A percentile compares a stretch with the other conserved stretches of the same genome.
Evolutionary conservation across 1,140 invertebrate species (phyloP).

Genomic region (Microplitis mediator): DNA sequence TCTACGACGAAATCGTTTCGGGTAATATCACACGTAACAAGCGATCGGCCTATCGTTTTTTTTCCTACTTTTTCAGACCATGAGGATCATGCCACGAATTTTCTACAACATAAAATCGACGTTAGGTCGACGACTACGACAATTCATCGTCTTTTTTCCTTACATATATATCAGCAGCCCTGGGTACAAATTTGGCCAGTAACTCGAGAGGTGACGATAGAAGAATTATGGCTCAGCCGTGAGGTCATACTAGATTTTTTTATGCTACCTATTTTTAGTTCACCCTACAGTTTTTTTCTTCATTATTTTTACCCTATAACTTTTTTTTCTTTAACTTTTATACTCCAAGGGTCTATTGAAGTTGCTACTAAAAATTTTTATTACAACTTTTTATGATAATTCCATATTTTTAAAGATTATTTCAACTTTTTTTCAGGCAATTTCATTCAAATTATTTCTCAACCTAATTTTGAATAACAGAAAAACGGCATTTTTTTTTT

Average conservation of each 20-base stretch:
- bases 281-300: background rate
- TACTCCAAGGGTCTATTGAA: too few species aligned
- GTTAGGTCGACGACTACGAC: conserved; percentile 27
- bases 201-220: background rate
- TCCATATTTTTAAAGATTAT: too few species aligned
- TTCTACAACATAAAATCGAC: conserved; percentile 30
- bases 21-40: conserved; percentile 30
- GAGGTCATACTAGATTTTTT: background rate
- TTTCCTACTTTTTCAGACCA: background rate
- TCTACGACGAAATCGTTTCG: conserved; percentile 20
- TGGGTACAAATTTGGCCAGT: background rate
- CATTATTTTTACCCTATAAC: too few species aligned
- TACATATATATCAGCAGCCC: background rate
- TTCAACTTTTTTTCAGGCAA: too few species aligned
- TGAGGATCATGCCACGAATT: conserved; percentile 19
- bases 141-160: background rate
- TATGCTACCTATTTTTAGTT: background rate
- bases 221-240: background rate
- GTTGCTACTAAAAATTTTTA: too few species aligned
- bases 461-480: too few species aligned
- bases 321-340: background rate
- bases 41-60: conserved; percentile 9
- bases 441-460: too few species aligned
- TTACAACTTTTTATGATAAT: too few species aligned
- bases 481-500: too few species aligned